Conservation (phyloP, 2,888 invertebrate genomes). For the Fragum whitleyi region DNA sequence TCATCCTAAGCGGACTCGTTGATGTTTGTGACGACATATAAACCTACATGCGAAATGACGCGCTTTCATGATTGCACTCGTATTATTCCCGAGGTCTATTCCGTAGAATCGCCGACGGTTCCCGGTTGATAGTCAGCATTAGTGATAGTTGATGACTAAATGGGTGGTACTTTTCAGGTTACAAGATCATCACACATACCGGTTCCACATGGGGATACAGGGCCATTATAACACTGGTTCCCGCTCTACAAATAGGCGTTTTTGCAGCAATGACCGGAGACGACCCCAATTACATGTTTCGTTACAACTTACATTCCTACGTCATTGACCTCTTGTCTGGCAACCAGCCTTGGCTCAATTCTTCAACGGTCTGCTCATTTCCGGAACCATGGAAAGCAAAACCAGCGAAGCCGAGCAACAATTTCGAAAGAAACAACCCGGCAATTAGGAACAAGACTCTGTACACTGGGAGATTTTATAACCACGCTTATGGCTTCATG, state of each 20-base stretch:
- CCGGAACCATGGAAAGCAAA: slow-evolving; percentile 73
- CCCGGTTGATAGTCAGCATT: too few relatives aligned
- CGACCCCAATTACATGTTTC: slow-evolving; percentile 67
- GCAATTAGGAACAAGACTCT: slow-evolving; percentile 31
- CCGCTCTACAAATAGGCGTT: slow-evolving; percentile 69
- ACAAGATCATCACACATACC: slow-evolving; percentile 69
- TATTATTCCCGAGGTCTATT: too few relatives aligned
- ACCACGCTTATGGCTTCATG: slow-evolving; percentile 68
- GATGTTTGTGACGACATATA: too few relatives aligned
- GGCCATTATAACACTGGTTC: slow-evolving; percentile 72
- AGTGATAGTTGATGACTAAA: too few relatives aligned
- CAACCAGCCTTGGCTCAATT: slow-evolving; percentile 79
- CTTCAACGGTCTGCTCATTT: slow-evolving; percentile 76
- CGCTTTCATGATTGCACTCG: too few relatives aligned
- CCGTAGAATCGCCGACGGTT: too few relatives aligned
- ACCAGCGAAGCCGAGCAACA: background rate
- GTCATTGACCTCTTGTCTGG: slow-evolving; percentile 76
- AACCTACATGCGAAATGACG: too few relatives aligned
- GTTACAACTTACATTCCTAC: slow-evolving; percentile 74
- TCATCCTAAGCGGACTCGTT: too few relatives aligned
- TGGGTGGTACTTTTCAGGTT: slow-evolving; percentile 65
- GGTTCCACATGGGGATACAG: slow-evolving; percentile 78
- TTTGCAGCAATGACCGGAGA: slow-evolving; percentile 74
- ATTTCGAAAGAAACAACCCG: slow-evolving; percentile 33
- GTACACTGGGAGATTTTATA: slow-evolving; percentile 64